Percentiles rank a stretch among this genome's conserved stretches.
phyloP scores from a whole-genome alignment of 1,140 invertebrate species.

The Hydropsyche tenuis region DNA sequence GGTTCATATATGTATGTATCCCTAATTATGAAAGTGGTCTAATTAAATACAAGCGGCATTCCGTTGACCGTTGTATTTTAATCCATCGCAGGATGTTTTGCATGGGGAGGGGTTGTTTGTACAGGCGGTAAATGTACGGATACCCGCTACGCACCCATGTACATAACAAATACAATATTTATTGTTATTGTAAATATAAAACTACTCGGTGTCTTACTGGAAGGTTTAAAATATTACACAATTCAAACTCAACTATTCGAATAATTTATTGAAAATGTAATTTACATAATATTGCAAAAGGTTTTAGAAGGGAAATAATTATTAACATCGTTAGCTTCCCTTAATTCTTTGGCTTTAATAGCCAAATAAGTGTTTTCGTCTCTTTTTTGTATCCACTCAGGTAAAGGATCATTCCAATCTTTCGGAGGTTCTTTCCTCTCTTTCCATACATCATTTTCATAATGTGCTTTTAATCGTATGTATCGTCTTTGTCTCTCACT shows the following conservation, averaged over 20 bases:
- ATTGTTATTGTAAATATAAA: background rate
- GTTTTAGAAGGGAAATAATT: background rate
- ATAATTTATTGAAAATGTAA: background rate
- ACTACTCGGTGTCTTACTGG: too few species aligned
- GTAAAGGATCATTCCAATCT: slow-evolving; percentile 81
- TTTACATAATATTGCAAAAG: slow-evolving; percentile 39
- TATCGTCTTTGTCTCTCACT: slow-evolving; percentile 73
- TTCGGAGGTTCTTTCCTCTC: slow-evolving; percentile 74
- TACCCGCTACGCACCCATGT: too few species aligned
- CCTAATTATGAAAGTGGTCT: too few species aligned
- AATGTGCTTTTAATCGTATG: slow-evolving; percentile 70
- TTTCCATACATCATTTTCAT: slow-evolving; percentile 79
- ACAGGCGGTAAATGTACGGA: too few species aligned
- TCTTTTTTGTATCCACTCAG: slow-evolving; percentile 73
- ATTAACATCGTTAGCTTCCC: slow-evolving; percentile 64
- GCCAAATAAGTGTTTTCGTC: slow-evolving; percentile 72
- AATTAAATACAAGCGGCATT: too few species aligned
- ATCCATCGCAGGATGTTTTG: too few species aligned
- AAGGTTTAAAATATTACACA: too few species aligned
- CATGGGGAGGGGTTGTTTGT: too few species aligned
- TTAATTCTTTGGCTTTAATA: slow-evolving; percentile 67
- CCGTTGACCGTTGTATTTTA: too few species aligned
- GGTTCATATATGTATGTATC: too few species aligned
- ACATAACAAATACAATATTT: too few species aligned
- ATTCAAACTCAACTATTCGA: too few species aligned